A percentile compares a stretch with the other conserved stretches of the same genome.
These are phyloP conservation scores for Tortrix viridana DNA, from an alignment of 2,888 invertebrate genomes.

Conservation along the genomic window DNA sequence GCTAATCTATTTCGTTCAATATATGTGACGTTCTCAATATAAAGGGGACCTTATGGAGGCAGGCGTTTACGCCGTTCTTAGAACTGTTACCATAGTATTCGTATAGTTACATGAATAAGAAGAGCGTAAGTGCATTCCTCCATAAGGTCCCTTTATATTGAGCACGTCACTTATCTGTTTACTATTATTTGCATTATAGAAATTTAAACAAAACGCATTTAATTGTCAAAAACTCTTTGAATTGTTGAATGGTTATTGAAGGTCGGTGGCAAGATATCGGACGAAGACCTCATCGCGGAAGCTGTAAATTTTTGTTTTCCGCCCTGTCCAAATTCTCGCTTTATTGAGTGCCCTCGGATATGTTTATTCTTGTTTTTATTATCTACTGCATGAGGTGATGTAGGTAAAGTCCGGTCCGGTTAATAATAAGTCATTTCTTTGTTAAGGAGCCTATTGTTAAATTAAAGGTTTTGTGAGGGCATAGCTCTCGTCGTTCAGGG, in stretches of 20 bases:
- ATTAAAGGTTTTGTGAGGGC: slow-evolving; percentile 56
- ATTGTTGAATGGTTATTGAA: slow-evolving; percentile 40
- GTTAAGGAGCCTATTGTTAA: slow-evolving; percentile 61
- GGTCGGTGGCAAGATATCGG: slow-evolving; percentile 48
- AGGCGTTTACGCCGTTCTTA: too few relatives aligned
- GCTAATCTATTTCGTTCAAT: too few relatives aligned
- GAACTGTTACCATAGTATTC: too few relatives aligned
- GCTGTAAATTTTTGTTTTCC: slow-evolving; percentile 59
- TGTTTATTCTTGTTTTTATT: slow-evolving; percentile 51
- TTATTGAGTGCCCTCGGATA: slow-evolving; percentile 52
- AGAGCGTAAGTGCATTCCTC: too few relatives aligned
- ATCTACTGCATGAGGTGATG: slow-evolving; percentile 40
- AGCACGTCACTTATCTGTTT: too few relatives aligned
- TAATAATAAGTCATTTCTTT: slow-evolving; percentile 61
- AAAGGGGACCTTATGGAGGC: too few relatives aligned
- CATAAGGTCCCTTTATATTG: too few relatives aligned
- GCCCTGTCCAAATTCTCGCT: slow-evolving; percentile 52
- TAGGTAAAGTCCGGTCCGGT: slow-evolving; percentile 42
- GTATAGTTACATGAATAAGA: too few relatives aligned
- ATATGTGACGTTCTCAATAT: too few relatives aligned
- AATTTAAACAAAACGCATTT: slow-evolving; percentile 14
- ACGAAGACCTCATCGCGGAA: slow-evolving; percentile 60
- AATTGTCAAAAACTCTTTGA: slow-evolving; percentile 16
- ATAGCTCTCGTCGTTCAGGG: slow-evolving; percentile 55
- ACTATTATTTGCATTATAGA: not conserved